Conservation (phyloP, 1,140 invertebrate species). For the Hycleus phaleratus region DNA sequence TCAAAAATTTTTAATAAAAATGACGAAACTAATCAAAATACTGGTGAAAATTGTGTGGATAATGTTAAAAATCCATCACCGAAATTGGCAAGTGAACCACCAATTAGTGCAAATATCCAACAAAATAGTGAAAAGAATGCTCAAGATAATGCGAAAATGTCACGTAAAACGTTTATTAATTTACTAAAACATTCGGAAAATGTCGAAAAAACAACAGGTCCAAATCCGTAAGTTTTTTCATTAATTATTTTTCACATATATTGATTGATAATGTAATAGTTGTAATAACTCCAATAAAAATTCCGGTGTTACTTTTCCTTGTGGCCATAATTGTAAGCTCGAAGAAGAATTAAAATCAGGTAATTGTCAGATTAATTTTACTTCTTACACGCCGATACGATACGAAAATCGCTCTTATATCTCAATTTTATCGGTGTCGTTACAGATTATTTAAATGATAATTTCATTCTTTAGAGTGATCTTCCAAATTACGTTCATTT, state of each 20-base stretch:
- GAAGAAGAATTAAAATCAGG: slow-evolving; percentile 19
- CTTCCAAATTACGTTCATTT: too few relatives aligned
- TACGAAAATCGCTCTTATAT: too few relatives aligned
- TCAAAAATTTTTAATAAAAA: background rate
- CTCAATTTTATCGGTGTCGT: too few relatives aligned
- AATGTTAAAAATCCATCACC: slow-evolving; percentile 1
- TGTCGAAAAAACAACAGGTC: background rate
- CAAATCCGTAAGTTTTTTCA: slow-evolving; percentile 3
- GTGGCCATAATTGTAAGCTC: slow-evolving; percentile 13
- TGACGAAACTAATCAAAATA: background rate
- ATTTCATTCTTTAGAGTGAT: too few relatives aligned
- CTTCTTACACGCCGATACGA: too few relatives aligned
- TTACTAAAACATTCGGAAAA: background rate
- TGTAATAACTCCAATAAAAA: background rate
- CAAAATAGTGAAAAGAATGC: slow-evolving; percentile 1
- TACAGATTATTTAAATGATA: too few relatives aligned
- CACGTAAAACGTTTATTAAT: slow-evolving; percentile 6
- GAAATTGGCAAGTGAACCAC: slow-evolving; percentile 7
- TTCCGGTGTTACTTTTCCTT: slow-evolving; percentile 3
- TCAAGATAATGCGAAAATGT: slow-evolving; percentile 6
- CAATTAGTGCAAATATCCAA: background rate
- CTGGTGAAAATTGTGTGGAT: background rate
- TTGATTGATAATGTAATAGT: background rate
- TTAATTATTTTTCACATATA: too few relatives aligned
- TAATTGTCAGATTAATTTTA: background rate